Base-by-base conservation (phyloP, 2,888 invertebrate genomes). In the Marronus borbonicus region DNA sequence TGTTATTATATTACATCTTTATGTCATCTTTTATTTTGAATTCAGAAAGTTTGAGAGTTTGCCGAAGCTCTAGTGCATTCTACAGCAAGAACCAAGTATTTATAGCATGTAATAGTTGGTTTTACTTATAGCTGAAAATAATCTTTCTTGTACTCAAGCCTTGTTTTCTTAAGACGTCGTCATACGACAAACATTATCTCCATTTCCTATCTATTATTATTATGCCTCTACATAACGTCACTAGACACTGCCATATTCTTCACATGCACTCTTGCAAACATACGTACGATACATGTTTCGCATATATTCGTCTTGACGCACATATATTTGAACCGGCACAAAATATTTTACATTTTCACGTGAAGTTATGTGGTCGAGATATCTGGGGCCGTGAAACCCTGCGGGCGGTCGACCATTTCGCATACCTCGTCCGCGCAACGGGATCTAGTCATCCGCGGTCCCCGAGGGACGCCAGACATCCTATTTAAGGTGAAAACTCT, bases 401-500 rank as follows among this genome's bases (percentile, higher is more conserved):
- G 20, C 68, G 70, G 58, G 78, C 74, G 74, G 55, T 68, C 66
- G 64, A 60, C 49, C 8, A 44, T 44, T 44, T 44, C 44, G 44
- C 44, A 44, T 44, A 44, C 44, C 80, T 77, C 44, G 20, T 66
- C 39, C 66, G 20, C 44, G 44, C 66, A 17, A 66, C 66, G 24
- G 20, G 12, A 66, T 66, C 66, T 66, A 66, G 44, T 24, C 44
- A 44, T 44, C 44, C 66, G 39, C 66, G 66, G 77, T 80, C 80
- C 77, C 80, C 36, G 55, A 80, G 80, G 81, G 44, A 80, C 49
- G 44, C 44, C 10, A 44, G 60, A 55, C 70, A 78, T 81, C 44
- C 44, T 44, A 44, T 80, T 81, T 80, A 79, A 81, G 80, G 80
- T 81, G 81, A 75, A 80, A 81, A 81, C 80, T 81, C 78, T 80